Evolutionary conservation across 2,113 vertebrate genomes (phyloP).

Genomic region (Tragelaphus buxtoni): DNA sequence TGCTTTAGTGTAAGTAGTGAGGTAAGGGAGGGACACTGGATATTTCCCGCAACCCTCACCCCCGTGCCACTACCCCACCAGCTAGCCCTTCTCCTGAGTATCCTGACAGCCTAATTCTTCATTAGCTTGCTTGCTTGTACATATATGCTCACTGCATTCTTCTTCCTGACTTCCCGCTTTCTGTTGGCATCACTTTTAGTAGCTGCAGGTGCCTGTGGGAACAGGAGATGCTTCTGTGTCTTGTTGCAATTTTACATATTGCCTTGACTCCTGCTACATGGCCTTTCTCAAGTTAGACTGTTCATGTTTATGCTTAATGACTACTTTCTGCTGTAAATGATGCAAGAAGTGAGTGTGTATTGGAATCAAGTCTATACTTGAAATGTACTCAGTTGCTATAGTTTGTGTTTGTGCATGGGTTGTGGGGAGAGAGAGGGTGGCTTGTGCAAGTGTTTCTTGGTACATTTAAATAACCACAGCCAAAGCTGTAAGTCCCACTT

Average conservation of each 20-base stretch:
- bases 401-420: background rate
- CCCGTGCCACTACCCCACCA: accelerated
- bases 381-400: background rate
- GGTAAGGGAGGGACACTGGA: background rate
- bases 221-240: background rate
- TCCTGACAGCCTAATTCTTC: background rate
- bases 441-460: background rate
- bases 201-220: background rate
- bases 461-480: background rate
- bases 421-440: background rate
- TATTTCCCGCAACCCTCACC: background rate
- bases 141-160: background rate
- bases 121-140: background rate
- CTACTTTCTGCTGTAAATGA: background rate
- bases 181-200: background rate
- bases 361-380: background rate
- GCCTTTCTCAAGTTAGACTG: background rate
- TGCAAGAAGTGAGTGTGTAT: background rate
- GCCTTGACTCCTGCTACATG: background rate
- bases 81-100: background rate
- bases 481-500: background rate
- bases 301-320: background rate
- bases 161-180: background rate
- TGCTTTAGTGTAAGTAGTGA: background rate
- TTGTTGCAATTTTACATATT: background rate